Percentiles rank a stretch among this genome's conserved stretches.
Conservation (phyloP, 1,140 invertebrate genomes). For the Pectinophora gossypiella region DNA sequence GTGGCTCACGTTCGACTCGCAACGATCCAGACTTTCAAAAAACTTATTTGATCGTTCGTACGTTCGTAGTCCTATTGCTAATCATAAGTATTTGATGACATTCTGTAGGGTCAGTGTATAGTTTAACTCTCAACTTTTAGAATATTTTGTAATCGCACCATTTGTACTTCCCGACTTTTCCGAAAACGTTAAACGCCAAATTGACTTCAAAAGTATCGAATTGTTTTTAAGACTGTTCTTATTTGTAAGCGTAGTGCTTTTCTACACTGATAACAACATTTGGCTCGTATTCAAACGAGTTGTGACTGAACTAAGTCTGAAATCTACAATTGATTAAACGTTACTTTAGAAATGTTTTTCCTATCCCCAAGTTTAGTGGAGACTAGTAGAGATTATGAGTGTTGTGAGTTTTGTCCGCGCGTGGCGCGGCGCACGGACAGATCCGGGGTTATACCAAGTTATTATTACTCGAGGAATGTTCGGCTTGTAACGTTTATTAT, state of each 20-base stretch:
- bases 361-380: background rate
- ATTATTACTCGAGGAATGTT: background rate
- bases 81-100: too few species aligned
- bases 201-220: slow-evolving; percentile 1
- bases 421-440: background rate
- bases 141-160: slow-evolving; percentile 8
- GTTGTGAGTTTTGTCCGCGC: background rate
- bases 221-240: slow-evolving; percentile 14
- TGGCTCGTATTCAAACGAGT: slow-evolving; percentile 13
- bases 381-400: background rate
- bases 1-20: too few species aligned
- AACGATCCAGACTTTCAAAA: too few species aligned
- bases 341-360: slow-evolving; percentile 14
- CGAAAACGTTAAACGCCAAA: slow-evolving; percentile 11
- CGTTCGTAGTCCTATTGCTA: too few species aligned
- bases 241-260: slow-evolving; percentile 4
- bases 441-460: background rate
- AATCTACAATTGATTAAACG: slow-evolving; percentile 27
- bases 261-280: background rate
- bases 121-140: too few species aligned
- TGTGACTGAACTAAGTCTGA: slow-evolving; percentile 53
- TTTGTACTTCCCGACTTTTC: slow-evolving; percentile 10
- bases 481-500: slow-evolving; percentile 15
- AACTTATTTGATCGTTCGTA: too few species aligned
- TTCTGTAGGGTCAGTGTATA: too few species aligned